These are phyloP conservation scores for Coenobita brevimanus DNA, from an alignment of 1,140 invertebrate genomes.

Conservation along the genomic window DNA sequence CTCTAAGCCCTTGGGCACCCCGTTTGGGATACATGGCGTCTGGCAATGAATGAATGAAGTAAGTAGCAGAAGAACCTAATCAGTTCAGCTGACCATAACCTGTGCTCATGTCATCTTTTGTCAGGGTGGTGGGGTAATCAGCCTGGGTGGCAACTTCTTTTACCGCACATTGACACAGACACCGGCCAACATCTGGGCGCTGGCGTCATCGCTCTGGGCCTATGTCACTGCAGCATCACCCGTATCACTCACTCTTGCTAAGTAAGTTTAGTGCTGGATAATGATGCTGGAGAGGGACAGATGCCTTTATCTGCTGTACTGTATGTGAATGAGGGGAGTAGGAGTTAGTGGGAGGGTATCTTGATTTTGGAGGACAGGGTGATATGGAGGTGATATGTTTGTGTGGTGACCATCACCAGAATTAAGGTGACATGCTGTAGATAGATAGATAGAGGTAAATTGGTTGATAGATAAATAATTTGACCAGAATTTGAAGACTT, in stretches of 20 bases:
- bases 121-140: constrained; percentile 42
- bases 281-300: background rate
- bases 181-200: constrained; percentile 54
- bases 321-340: background rate
- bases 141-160: constrained; percentile 54
- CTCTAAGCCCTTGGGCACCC: too few relatives aligned
- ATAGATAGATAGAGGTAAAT: too few relatives aligned
- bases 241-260: constrained; percentile 39
- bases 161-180: constrained; percentile 57
- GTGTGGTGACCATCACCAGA: too few relatives aligned
- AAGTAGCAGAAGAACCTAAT: background rate
- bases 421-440: too few relatives aligned
- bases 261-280: constrained; percentile 35
- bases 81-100: background rate
- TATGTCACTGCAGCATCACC: constrained; percentile 30
- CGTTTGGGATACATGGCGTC: too few relatives aligned
- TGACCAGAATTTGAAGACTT: too few relatives aligned
- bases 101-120: background rate
- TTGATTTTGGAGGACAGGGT: too few relatives aligned
- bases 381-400: too few relatives aligned
- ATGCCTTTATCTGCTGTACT: background rate
- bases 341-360: background rate
- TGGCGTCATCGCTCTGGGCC: constrained; percentile 45
- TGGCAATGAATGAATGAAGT: too few relatives aligned
- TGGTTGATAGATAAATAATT: too few relatives aligned